These are phyloP conservation scores for Camponotus fellah DNA, from an alignment of 2,888 invertebrate species.

Conservation along the genomic window DNA sequence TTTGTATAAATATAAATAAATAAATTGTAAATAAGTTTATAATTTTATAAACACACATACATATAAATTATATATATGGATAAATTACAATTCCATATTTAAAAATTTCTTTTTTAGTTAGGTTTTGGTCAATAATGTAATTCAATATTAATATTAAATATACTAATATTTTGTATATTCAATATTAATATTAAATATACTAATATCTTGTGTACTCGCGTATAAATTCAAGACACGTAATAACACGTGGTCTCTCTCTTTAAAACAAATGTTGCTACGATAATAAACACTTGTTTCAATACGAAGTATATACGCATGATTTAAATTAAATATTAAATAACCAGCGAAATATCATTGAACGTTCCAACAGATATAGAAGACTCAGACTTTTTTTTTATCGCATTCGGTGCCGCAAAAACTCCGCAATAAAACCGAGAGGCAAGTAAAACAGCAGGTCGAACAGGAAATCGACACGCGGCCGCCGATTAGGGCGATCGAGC, in stretches of 20 bases:
- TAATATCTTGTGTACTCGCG: not conserved
- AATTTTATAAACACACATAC: not conserved
- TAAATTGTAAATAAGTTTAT: not conserved
- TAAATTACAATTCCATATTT: not conserved
- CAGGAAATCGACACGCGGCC: slow-evolving; percentile 38
- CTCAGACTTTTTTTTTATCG: not conserved
- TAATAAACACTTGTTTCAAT: slow-evolving; percentile 24
- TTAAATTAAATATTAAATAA: not conserved
- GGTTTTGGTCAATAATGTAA: not conserved
- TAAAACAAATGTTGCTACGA: not conserved
- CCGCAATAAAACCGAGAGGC: not conserved
- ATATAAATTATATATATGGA: not conserved
- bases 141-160: not conserved
- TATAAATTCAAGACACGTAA: not conserved
- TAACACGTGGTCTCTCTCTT: not conserved
- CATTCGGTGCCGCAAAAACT: not conserved
- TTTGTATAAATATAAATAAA: no score
- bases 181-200: not conserved
- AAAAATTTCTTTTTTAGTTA: not conserved
- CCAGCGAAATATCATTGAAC: not conserved
- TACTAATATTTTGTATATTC: not conserved
- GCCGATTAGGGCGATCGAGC: slow-evolving; percentile 43
- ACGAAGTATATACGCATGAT: not conserved
- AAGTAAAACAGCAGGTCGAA: slow-evolving; percentile 2
- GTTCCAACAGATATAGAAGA: not conserved